Evolutionary conservation across 2,888 invertebrate genomes (phyloP).

Genomic region (Perdita meconis): DNA sequence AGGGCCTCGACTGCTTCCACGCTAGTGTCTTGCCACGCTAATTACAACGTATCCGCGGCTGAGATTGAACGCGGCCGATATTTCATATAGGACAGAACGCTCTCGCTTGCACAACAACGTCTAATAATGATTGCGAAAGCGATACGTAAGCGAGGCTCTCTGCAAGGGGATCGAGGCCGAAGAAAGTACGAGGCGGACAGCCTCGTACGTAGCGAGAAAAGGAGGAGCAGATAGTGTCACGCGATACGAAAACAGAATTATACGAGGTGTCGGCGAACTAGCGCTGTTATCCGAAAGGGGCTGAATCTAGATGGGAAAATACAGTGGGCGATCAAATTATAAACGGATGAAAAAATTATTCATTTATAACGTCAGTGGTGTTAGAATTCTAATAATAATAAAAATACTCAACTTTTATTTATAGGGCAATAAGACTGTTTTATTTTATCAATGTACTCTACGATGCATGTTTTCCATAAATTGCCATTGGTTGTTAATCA

Average conservation of each 20-base stretch:
- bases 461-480: too few species aligned
- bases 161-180: constrained; percentile 57
- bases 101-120: constrained; percentile 62
- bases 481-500: too few species aligned
- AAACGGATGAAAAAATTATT: too few species aligned
- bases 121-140: constrained; percentile 69
- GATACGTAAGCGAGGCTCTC: constrained; percentile 60
- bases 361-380: too few species aligned
- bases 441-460: too few species aligned
- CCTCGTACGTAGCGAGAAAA: constrained; percentile 8
- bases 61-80: constrained; percentile 68
- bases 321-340: too few species aligned
- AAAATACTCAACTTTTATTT: too few species aligned
- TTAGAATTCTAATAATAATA: too few species aligned
- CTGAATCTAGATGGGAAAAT: neutral
- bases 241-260: constrained; percentile 16
- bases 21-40: constrained; percentile 67
- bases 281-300: neutral
- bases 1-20: constrained; percentile 53
- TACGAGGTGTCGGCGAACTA: neutral
- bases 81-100: constrained; percentile 63
- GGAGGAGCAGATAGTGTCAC: constrained; percentile 1
- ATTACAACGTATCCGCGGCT: constrained; percentile 68
- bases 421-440: too few species aligned
- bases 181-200: constrained; percentile 46